Percentiles rank a stretch among this genome's conserved stretches.
Conservation (phyloP, 2,113 vertebrate genomes). For the Limnothrissa miodon region DNA sequence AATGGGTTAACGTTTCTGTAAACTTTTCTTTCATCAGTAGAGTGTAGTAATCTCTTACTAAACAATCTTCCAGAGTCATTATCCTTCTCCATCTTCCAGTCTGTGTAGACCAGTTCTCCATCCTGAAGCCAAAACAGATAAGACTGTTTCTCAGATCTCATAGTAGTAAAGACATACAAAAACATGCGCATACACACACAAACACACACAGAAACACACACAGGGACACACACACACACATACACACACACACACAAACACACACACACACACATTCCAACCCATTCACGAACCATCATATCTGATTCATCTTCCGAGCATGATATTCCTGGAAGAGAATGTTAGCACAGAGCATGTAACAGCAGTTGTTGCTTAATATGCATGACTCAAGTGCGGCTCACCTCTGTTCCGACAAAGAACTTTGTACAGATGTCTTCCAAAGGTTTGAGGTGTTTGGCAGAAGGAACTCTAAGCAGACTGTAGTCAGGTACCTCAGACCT, state of each 20-base stretch:
- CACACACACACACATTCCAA: background rate
- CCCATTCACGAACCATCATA: background rate
- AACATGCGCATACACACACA: background rate
- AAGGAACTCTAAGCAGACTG: slow-evolving; percentile 57
- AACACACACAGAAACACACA: slow-evolving; percentile 16
- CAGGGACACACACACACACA: slow-evolving; percentile 10
- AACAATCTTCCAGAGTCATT: slow-evolving; percentile 60
- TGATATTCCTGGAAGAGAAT: background rate
- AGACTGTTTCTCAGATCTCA: background rate
- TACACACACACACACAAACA: slow-evolving; percentile 1
- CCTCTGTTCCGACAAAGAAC: slow-evolving; percentile 85
- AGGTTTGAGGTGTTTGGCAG: slow-evolving; percentile 60
- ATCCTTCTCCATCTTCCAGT: slow-evolving; percentile 79
- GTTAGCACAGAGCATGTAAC: background rate
- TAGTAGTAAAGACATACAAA: background rate
- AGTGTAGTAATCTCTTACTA: slow-evolving; percentile 63
- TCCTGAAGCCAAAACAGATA: slow-evolving; percentile 62
- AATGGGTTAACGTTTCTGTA: too few species aligned
- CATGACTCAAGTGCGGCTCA: slow-evolving; percentile 55
- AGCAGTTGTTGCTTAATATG: background rate
- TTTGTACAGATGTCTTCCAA: slow-evolving; percentile 75
- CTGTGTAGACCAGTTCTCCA: slow-evolving; percentile 78
- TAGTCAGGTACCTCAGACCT: slow-evolving; percentile 50
- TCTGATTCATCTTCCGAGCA: background rate
- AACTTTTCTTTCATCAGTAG: background rate